These are phyloP conservation scores for Caenorhabditis angaria DNA, from an alignment of 2,888 invertebrate genomes.

Conservation along the genomic window DNA sequence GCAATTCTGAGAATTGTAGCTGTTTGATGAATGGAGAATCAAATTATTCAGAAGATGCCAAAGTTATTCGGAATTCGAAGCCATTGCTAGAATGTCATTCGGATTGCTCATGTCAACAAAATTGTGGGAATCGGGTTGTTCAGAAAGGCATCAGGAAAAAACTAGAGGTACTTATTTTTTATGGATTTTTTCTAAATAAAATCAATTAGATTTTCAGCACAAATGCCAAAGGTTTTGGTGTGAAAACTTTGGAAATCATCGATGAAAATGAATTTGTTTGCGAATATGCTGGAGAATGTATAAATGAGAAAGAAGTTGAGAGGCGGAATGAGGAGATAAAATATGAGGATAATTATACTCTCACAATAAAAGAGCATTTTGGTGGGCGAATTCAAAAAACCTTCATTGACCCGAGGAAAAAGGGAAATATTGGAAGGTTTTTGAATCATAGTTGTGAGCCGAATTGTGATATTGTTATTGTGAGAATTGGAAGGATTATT, in stretches of 20 bases:
- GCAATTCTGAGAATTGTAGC: slow-evolving; percentile 47
- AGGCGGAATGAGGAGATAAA: slow-evolving; percentile 23
- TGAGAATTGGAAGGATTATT: slow-evolving; percentile 52
- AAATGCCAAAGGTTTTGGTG: slow-evolving; percentile 51
- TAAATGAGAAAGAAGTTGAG: slow-evolving; percentile 58
- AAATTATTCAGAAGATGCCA: slow-evolving; percentile 13
- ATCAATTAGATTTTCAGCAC: slow-evolving; percentile 28
- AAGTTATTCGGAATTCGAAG: not conserved
- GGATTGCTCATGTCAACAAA: slow-evolving; percentile 49
- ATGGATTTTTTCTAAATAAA: not conserved
- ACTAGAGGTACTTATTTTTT: slow-evolving; percentile 40
- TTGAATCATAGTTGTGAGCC: slow-evolving; percentile 68
- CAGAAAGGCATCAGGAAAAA: slow-evolving; percentile 50
- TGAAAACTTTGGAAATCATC: slow-evolving; percentile 49
- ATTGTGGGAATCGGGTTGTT: slow-evolving; percentile 58
- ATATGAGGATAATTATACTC: slow-evolving; percentile 55
- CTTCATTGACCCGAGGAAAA: slow-evolving; percentile 53
- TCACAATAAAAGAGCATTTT: slow-evolving; percentile 60
- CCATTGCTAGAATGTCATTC: slow-evolving; percentile 58
- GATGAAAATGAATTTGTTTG: slow-evolving; percentile 54
- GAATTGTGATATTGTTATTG: slow-evolving; percentile 55
- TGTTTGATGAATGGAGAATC: slow-evolving; percentile 37
- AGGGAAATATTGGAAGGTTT: slow-evolving; percentile 64
- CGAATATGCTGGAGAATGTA: slow-evolving; percentile 58
- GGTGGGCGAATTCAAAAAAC: slow-evolving; percentile 19